Conservation (phyloP, 2,888 invertebrate species). For the Limnephilus rhombicus region DNA sequence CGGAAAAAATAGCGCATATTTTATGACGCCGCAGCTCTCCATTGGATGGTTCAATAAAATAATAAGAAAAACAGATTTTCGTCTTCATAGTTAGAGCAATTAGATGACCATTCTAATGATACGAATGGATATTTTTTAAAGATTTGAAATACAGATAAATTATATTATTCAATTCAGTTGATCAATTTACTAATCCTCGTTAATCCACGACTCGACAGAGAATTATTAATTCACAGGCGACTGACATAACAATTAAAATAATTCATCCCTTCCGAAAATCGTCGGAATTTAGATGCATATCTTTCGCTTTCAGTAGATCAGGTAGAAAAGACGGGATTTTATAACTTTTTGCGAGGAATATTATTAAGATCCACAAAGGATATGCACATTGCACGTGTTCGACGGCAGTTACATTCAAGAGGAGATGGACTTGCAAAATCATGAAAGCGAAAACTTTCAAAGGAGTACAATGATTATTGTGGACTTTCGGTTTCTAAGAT, state of each 20-base stretch:
- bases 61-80: not conserved
- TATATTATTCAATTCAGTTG: not conserved
- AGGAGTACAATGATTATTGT: constrained; percentile 50
- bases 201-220: not conserved
- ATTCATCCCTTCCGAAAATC: constrained; percentile 10
- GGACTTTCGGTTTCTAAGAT: constrained; percentile 53
- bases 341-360: constrained; percentile 28
- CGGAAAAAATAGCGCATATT: too few species aligned
- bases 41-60: not conserved
- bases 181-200: not conserved
- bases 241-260: not conserved
- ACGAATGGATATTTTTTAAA: not conserved
- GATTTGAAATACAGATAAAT: not conserved
- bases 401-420: constrained; percentile 28
- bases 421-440: constrained; percentile 35
- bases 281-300: not conserved
- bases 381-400: constrained; percentile 57
- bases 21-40: not conserved
- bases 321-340: constrained; percentile 19
- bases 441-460: constrained; percentile 54
- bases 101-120: not conserved
- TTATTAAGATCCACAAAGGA: constrained; percentile 48
- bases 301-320: constrained; percentile 7
- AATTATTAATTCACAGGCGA: constrained; percentile 12
- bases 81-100: not conserved